Conservation (phyloP, 2,888 invertebrate species). For the Melanotus villosus region DNA sequence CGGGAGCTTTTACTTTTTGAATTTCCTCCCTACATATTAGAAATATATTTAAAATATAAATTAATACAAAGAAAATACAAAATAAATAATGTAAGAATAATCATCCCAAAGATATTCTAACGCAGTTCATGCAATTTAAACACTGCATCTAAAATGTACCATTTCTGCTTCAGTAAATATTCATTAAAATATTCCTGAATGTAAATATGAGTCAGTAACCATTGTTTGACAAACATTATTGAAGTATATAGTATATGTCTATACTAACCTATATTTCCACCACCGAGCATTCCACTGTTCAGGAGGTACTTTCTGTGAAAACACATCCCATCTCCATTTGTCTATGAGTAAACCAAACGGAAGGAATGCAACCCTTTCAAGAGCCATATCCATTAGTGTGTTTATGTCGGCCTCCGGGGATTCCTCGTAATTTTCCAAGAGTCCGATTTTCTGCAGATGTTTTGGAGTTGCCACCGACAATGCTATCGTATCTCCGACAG, state of each 20-base stretch:
- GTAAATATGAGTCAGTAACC: too few relatives aligned
- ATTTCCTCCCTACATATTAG: conserved; percentile 64
- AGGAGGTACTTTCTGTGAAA: conserved; percentile 65
- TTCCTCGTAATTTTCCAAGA: conserved; percentile 65
- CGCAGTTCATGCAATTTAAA: too few relatives aligned
- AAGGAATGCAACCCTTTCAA: conserved; percentile 70
- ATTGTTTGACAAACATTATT: too few relatives aligned
- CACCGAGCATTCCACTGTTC: conserved; percentile 67
- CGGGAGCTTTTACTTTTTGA: conserved; percentile 67
- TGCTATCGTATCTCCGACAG: conserved; percentile 75
- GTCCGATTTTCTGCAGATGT: conserved; percentile 68
- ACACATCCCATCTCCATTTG: conserved; percentile 73
- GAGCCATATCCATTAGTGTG: conserved; percentile 68
- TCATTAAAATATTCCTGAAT: too few relatives aligned
- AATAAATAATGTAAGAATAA: not conserved
- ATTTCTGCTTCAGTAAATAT: too few relatives aligned
- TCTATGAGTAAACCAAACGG: conserved; percentile 74
- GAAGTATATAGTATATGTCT: too few relatives aligned
- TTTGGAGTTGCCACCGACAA: conserved; percentile 72
- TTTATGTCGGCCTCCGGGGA: conserved; percentile 67
- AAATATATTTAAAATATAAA: too few relatives aligned
- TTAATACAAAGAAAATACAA: not conserved
- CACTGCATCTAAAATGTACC: too few relatives aligned
- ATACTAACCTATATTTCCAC: conserved; percentile 62
- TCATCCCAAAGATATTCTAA: too few relatives aligned